phyloP scores from a whole-genome alignment of 2,113 vertebrate species.

The Columba janthina region DNA sequence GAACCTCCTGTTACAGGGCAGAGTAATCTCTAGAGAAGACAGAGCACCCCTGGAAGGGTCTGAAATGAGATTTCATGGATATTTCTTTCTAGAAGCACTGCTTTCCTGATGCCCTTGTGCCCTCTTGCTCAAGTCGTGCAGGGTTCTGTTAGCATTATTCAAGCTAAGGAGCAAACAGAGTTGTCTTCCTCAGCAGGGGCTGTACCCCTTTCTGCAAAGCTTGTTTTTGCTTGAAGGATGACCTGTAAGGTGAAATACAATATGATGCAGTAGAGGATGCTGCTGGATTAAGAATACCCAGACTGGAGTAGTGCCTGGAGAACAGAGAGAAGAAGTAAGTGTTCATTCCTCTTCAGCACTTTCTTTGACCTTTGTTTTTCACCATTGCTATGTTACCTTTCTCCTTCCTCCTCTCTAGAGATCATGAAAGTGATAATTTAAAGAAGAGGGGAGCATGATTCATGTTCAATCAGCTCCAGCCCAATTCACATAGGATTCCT shows the following conservation, averaged over 20 bases:
- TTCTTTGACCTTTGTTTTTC: slow-evolving; percentile 36
- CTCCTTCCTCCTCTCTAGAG: neutral
- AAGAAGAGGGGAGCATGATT: neutral
- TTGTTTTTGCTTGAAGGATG: neutral
- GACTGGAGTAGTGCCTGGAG: neutral
- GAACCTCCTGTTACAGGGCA: neutral
- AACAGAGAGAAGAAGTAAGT: neutral
- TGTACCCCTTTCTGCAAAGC: neutral
- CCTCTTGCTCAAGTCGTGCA: neutral
- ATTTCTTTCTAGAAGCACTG: neutral
- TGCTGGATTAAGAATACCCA: neutral
- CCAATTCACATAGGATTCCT: neutral
- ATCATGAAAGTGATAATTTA: neutral
- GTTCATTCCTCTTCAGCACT: neutral
- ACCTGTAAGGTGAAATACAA: neutral
- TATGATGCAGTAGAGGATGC: neutral
- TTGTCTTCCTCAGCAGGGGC: neutral
- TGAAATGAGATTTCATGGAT: neutral
- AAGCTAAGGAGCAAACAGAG: neutral
- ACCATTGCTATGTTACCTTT: neutral
- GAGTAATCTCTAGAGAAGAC: neutral
- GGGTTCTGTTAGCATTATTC: neutral
- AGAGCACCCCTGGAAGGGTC: neutral
- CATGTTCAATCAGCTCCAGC: neutral
- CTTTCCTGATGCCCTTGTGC: neutral